These are phyloP conservation scores for Drosophila yakuba DNA, from an alignment of 1,140 invertebrate genomes.

Conservation along the genomic window DNA sequence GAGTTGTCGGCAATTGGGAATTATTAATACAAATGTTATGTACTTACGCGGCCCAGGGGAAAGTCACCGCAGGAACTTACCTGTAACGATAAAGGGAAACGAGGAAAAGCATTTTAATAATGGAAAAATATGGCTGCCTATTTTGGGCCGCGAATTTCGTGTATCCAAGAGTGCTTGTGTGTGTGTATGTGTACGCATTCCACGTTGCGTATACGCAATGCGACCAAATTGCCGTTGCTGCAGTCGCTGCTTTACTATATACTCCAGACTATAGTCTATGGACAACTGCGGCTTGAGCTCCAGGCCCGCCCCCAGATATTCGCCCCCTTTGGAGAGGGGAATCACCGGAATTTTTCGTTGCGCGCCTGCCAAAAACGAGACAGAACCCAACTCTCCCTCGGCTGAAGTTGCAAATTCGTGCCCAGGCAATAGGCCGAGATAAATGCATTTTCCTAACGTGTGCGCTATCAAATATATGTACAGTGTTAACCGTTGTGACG, in stretches of 20 bases:
- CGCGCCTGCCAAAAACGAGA: constrained; percentile 59
- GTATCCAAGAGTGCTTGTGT: not conserved
- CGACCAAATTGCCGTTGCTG: constrained; percentile 30
- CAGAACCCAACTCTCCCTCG: constrained; percentile 23
- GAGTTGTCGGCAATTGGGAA: constrained; percentile 61
- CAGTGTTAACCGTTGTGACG: not conserved
- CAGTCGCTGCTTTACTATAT: constrained; percentile 19
- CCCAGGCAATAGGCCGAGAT: constrained; percentile 66
- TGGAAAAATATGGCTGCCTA: constrained; percentile 64
- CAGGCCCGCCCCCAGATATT: constrained; percentile 1
- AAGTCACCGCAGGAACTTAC: constrained; percentile 36
- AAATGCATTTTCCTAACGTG: constrained; percentile 78
- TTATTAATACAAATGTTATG: constrained; percentile 45
- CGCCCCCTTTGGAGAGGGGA: constrained; percentile 5
- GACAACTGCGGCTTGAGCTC: constrained; percentile 52
- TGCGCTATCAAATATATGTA: constrained; percentile 61
- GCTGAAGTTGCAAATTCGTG: constrained; percentile 38
- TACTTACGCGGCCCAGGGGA: constrained; percentile 10
- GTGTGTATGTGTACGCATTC: constrained; percentile 9
- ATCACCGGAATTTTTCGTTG: constrained; percentile 56
- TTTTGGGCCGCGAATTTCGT: constrained; percentile 47
- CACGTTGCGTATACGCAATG: constrained; percentile 62
- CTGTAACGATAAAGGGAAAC: constrained; percentile 37
- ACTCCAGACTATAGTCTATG: constrained; percentile 43
- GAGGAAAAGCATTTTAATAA: constrained; percentile 25